Evolutionary conservation across 2,113 vertebrate genomes (phyloP), one percentile per base, ranked within the genome.

Genomic region (Pseudopipra pipra): DNA sequence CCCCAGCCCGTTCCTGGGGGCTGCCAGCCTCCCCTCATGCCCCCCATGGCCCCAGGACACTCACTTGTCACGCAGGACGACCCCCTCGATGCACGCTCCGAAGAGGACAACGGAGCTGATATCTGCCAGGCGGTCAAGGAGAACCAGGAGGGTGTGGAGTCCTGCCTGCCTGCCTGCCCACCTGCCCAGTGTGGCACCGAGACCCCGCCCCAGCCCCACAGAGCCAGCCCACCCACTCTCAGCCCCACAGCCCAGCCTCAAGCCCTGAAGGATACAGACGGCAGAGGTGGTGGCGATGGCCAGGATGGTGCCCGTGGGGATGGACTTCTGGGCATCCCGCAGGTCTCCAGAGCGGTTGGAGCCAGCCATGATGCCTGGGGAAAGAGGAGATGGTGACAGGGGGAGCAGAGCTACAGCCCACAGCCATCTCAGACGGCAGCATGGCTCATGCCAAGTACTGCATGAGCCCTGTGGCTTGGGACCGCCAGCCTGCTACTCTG

Each of bases 281-380:
- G 98, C 96, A 13, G 99, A 99, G 54, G 99, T 99, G 96, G 99
- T 99, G 97, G 98, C 99, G 7, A 99, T 99, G 95, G 99, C 99
- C 94, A 99, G 97, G 92, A 99, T 99, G 93, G 99, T 99, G 87
- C 99, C 99, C 0, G 99, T 97, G 59, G 99, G 99, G 90, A 99
- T 99, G 17, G 99, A 99, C 95, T 99, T 99, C 98, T 99, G 99
- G 27, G 99, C 99, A 23, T 99, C 99, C n/a, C 99, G 98, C 87
- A 99, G 98, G 92, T 99, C 99, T 89, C 99, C 99, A 0, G 99
- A 99, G 82, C 99, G 98, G 97, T 99, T 99, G 46, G 99, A 99
- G 52, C 99, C 99, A 24, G 99, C 99, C 99, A 99, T 99, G 97
- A 99, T 99, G 41, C 99, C 99, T 99, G 96, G 7, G 46, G 11